Conservation (phyloP, 2,797 vertebrate genomes). For the Gallirallus australis region DNA sequence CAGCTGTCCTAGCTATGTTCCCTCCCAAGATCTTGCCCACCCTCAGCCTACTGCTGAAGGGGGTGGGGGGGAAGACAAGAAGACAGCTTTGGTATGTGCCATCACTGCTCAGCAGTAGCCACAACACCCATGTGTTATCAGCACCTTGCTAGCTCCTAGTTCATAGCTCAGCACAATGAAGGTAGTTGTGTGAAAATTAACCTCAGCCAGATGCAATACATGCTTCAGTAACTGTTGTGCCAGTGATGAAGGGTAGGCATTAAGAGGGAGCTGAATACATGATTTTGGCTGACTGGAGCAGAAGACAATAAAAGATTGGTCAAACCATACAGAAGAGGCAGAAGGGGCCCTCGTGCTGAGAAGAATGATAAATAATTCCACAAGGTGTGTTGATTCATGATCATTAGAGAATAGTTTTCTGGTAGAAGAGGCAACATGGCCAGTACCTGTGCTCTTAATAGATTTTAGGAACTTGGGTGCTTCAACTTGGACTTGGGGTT, state of each 20-base stretch:
- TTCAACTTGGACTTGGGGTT: neutral
- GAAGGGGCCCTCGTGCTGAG: neutral
- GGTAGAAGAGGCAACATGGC: neutral
- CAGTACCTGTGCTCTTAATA: neutral
- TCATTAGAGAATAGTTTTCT: neutral
- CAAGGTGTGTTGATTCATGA: neutral
- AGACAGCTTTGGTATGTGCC: too few species aligned
- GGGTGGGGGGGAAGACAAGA: too few species aligned
- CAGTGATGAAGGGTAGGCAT: neutral
- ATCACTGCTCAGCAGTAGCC: too few species aligned
- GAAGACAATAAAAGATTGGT: neutral
- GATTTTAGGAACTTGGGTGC: neutral
- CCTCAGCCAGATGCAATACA: too few species aligned
- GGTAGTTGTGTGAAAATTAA: too few species aligned
- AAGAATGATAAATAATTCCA: neutral
- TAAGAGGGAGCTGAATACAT: neutral
- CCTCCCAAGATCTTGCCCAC: too few species aligned
- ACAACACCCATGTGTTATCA: too few species aligned
- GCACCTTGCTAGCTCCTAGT: too few species aligned
- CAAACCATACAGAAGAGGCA: neutral
- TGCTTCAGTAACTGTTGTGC: neutral
- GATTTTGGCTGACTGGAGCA: neutral
- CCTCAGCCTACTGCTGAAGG: too few species aligned
- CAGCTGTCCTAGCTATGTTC: too few species aligned
- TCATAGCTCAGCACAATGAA: too few species aligned